Percentiles rank a stretch among this genome's conserved stretches.
phyloP scores from a whole-genome alignment of 2,113 vertebrate species.

The Pteropus alecto region DNA sequence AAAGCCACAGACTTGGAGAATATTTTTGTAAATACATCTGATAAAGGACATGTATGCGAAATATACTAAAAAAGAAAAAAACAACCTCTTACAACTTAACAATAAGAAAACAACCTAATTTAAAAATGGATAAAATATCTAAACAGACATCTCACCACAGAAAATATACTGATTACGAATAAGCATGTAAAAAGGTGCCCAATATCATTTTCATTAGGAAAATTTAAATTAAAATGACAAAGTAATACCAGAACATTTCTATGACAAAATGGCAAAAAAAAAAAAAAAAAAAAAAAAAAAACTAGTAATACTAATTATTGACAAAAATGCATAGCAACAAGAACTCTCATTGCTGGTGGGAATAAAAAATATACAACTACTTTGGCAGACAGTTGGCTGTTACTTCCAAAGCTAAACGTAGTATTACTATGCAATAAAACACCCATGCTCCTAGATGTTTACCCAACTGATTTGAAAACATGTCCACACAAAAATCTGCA shows the following conservation, averaged over 20 bases:
- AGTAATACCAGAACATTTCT: not conserved
- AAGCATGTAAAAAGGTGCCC: constrained; percentile 23
- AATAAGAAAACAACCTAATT: constrained; percentile 23
- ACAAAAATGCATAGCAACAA: not conserved
- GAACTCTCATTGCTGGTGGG: not conserved
- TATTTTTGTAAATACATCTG: constrained; percentile 15
- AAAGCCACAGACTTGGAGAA: not conserved
- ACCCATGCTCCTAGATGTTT: not conserved
- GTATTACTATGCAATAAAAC: not conserved
- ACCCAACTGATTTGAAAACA: not conserved
- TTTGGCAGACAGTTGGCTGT: not conserved
- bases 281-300: not conserved
- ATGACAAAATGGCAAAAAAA: not conserved
- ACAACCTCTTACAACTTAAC: not conserved
- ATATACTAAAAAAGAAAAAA: not conserved
- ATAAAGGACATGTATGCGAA: constrained; percentile 38
- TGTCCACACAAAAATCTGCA: not conserved
- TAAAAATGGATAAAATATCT: constrained; percentile 32
- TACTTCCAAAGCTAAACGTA: not conserved
- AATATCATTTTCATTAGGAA: not conserved
- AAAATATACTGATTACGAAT: constrained; percentile 25
- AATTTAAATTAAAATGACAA: constrained; percentile 31
- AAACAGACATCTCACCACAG: not conserved
- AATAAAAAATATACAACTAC: not conserved
- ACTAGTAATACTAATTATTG: not conserved